Evolutionary conservation across 2,888 invertebrate genomes (phyloP).

Genomic region (Spilarctia lutea): DNA sequence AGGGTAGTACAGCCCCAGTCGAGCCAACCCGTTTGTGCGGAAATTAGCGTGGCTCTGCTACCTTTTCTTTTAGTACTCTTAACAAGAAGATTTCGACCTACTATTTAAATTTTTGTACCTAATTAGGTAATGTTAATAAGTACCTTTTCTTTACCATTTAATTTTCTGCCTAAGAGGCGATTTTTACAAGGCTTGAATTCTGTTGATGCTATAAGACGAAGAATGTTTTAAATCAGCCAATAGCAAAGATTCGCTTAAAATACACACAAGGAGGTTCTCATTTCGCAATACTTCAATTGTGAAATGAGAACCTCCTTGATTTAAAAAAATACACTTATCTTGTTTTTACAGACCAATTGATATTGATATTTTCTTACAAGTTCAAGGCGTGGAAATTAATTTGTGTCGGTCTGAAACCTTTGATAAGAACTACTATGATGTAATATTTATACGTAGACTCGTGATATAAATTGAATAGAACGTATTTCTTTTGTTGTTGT

Average conservation of each 20-base stretch:
- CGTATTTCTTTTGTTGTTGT: not conserved
- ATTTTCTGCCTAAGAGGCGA: not conserved
- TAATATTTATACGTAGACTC: constrained; percentile 17
- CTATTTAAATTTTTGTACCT: too few species aligned
- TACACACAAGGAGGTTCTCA: too few species aligned
- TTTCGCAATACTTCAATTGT: too few species aligned
- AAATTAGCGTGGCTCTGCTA: too few species aligned
- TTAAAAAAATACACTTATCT: not conserved
- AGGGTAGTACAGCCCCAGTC: too few species aligned
- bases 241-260: not conserved
- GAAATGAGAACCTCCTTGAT: too few species aligned
- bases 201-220: not conserved
- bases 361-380: constrained; percentile 35
- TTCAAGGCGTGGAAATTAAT: constrained; percentile 32
- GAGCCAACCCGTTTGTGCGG: too few species aligned
- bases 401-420: constrained; percentile 22
- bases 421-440: constrained; percentile 30
- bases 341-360: constrained; percentile 11
- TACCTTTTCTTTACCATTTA: too few species aligned
- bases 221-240: not conserved
- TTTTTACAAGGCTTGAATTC: not conserved
- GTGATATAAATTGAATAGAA: constrained; percentile 6
- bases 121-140: too few species aligned
- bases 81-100: too few species aligned
- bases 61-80: too few species aligned